Percentiles rank a stretch among this genome's conserved stretches.
Conservation (phyloP, 2,888 invertebrate species). For the Synanthedon formicaeformis region DNA sequence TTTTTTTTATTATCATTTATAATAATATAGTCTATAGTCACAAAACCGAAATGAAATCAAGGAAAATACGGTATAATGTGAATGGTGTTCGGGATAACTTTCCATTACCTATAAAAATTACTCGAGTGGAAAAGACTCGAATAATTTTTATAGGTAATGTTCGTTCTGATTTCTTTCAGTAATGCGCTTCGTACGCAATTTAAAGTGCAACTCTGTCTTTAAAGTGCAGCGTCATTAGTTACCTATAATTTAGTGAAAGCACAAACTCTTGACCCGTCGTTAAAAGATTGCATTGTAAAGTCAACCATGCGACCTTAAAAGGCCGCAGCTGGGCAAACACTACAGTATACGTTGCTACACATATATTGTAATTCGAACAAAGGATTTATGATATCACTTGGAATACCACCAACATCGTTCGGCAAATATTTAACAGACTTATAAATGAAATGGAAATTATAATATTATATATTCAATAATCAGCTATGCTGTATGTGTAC, state of each 20-base stretch:
- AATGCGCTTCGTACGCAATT: constrained; percentile 2
- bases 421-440: not conserved
- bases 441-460: too few species aligned
- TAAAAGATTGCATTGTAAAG: constrained; percentile 5
- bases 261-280: not conserved
- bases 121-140: too few species aligned
- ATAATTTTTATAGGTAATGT: too few species aligned
- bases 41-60: too few species aligned
- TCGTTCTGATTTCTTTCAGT: not conserved
- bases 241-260: not conserved
- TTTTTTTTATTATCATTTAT: too few species aligned
- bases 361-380: not conserved
- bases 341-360: constrained; percentile 9
- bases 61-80: too few species aligned
- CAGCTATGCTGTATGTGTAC: too few species aligned
- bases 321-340: constrained; percentile 60
- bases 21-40: too few species aligned
- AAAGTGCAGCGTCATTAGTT: not conserved
- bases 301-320: constrained; percentile 45
- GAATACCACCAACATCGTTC: not conserved
- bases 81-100: too few species aligned
- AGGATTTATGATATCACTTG: constrained; percentile 34
- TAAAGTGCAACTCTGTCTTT: not conserved
- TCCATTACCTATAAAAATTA: too few species aligned
- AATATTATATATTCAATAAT: too few species aligned